Evolutionary conservation across 2,113 vertebrate genomes (phyloP).

Genomic region (Delphinapterus leucas): DNA sequence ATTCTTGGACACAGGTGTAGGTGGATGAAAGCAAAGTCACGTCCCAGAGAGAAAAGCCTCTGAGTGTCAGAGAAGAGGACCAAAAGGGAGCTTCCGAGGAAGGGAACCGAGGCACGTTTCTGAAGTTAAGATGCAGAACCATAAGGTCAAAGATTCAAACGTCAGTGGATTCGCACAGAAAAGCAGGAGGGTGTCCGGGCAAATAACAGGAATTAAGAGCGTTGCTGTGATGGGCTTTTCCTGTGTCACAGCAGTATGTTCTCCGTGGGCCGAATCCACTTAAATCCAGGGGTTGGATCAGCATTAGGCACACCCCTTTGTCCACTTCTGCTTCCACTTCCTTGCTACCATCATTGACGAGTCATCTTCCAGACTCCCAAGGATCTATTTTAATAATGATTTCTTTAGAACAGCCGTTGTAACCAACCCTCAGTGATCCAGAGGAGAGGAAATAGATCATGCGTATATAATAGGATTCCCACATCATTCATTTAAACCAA

Average conservation of each 20-base stretch:
- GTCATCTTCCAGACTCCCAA: background rate
- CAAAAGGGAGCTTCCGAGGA: background rate
- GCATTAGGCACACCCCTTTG: background rate
- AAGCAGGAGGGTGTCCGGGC: background rate
- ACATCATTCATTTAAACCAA: background rate
- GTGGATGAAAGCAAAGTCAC: background rate
- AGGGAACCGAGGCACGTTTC: background rate
- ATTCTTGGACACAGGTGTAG: background rate
- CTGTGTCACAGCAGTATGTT: background rate
- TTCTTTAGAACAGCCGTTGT: background rate
- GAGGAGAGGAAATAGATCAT: background rate
- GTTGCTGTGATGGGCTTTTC: rapidly evolving
- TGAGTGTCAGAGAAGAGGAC: background rate
- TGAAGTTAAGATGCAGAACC: background rate
- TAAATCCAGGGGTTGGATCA: rapidly evolving
- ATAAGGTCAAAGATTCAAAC: background rate
- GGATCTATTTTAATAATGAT: background rate
- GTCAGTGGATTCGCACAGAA: background rate
- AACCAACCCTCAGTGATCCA: background rate
- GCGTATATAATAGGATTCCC: background rate
- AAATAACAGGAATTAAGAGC: background rate
- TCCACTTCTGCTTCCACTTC: background rate
- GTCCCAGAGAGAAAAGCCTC: background rate
- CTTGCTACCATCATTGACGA: background rate
- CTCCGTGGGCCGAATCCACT: background rate